Percentiles rank a stretch among this genome's conserved stretches.
Evolutionary conservation across 2,888 invertebrate genomes (phyloP).

Genomic region (Pterostichus niger): DNA sequence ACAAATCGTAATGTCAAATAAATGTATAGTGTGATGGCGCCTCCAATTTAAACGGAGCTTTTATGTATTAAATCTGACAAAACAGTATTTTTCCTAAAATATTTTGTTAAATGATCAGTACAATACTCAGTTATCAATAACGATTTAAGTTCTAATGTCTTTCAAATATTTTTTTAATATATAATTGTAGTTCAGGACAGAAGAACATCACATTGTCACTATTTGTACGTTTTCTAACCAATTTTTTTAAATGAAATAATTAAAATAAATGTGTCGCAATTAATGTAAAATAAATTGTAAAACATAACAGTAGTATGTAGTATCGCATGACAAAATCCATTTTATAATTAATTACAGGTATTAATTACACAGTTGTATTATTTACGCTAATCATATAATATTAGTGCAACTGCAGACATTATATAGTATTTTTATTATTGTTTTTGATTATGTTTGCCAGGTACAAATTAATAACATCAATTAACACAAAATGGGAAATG

Average conservation of each 20-base stretch:
- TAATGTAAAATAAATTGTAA: not conserved
- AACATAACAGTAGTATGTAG: no score
- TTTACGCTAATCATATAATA: not conserved
- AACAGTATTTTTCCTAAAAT: constrained; percentile 15
- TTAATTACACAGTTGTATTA: constrained; percentile 2
- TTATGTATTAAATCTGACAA: constrained; percentile 6
- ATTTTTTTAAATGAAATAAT: constrained; percentile 12
- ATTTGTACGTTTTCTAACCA: constrained; percentile 16
- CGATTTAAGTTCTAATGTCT: not conserved
- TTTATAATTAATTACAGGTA: not conserved
- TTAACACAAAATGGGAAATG: constrained; percentile 84
- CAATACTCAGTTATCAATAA: not conserved
- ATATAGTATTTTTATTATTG: not conserved
- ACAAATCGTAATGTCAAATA: constrained; percentile 2
- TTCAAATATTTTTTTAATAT: not conserved
- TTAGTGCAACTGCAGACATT: not conserved
- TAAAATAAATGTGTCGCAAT: not conserved
- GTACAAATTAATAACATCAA: not conserved
- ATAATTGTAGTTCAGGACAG: not conserved
- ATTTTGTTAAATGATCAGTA: constrained; percentile 30
- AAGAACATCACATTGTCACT: constrained; percentile 16
- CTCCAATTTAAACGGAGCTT: not conserved
- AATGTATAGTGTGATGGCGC: not conserved
- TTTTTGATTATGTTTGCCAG: constrained; percentile 8
- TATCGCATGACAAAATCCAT: no score